A percentile compares a stretch with the other conserved stretches of the same genome.
Evolutionary conservation across 2,888 invertebrate species (phyloP).

Genomic region (Athetis lepigone): DNA sequence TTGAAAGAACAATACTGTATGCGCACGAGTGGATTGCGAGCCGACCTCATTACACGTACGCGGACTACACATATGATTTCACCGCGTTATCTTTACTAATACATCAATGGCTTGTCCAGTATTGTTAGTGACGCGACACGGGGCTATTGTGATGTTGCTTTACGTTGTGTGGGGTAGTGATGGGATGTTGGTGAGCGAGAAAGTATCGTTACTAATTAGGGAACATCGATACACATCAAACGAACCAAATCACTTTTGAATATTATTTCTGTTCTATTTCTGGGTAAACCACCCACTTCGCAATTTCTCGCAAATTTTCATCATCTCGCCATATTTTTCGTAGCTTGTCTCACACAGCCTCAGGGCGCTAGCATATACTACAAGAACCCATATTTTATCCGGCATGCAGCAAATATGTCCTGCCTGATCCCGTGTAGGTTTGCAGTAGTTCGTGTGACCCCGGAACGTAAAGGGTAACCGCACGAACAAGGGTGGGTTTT

Average conservation of each 20-base stretch:
- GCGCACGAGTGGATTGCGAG: conserved; percentile 65
- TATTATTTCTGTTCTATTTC: background rate
- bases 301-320: too few relatives aligned
- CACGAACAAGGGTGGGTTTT: too few relatives aligned
- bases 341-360: too few relatives aligned
- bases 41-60: conserved; percentile 68
- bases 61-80: conserved; percentile 85
- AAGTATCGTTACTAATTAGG: background rate
- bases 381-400: too few relatives aligned
- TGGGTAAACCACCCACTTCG: too few relatives aligned
- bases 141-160: conserved; percentile 76
- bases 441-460: too few relatives aligned
- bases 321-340: too few relatives aligned
- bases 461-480: too few relatives aligned
- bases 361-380: too few relatives aligned
- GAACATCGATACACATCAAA: background rate
- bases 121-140: conserved; percentile 85
- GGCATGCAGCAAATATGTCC: too few relatives aligned
- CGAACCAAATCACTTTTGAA: too few relatives aligned
- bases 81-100: conserved; percentile 86
- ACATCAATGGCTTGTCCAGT: conserved; percentile 88
- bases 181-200: conserved; percentile 51
- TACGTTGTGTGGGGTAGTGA: conserved; percentile 56
- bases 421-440: too few relatives aligned
- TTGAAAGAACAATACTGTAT: conserved; percentile 77